phyloP scores from a whole-genome alignment of 2,888 invertebrate species.

The Cryptocephalus moraei region DNA sequence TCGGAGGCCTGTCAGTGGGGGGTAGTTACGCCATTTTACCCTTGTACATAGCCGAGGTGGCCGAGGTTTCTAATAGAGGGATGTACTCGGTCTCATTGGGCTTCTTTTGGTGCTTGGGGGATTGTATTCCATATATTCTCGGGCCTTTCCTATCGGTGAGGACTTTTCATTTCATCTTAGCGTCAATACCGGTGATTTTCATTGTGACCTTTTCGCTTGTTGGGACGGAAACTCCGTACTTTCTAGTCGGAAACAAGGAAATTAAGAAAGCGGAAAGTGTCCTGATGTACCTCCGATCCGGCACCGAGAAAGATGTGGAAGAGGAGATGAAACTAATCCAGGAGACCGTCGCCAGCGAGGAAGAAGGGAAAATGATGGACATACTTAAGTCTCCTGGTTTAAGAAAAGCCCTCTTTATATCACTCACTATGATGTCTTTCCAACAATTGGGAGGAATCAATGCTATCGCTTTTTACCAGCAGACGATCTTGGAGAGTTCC shows the following conservation, averaged over 20 bases:
- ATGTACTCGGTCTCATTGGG: slow-evolving; percentile 56
- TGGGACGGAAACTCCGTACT: slow-evolving; percentile 74
- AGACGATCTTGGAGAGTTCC: slow-evolving; percentile 56
- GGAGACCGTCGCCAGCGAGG: slow-evolving; percentile 35
- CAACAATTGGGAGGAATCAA: slow-evolving; percentile 63
- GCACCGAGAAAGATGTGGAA: slow-evolving; percentile 18
- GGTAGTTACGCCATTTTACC: slow-evolving; percentile 64
- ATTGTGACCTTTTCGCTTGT: slow-evolving; percentile 45
- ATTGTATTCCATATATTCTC: slow-evolving; percentile 55
- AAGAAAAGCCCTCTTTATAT: slow-evolving; percentile 63
- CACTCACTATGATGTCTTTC: slow-evolving; percentile 59
- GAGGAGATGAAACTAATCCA: slow-evolving; percentile 46
- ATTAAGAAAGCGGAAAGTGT: slow-evolving; percentile 47
- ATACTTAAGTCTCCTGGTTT: slow-evolving; percentile 54
- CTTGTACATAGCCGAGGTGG: slow-evolving; percentile 78
- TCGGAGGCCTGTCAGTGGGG: slow-evolving; percentile 54
- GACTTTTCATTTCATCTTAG: slow-evolving; percentile 43
- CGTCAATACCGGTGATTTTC: slow-evolving; percentile 42
- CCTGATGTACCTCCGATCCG: slow-evolving; percentile 53
- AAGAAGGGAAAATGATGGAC: slow-evolving; percentile 40
- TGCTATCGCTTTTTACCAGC: slow-evolving; percentile 35
- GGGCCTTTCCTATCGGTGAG: slow-evolving; percentile 62
- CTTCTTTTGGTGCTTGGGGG: slow-evolving; percentile 58
- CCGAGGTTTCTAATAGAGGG: slow-evolving; percentile 66
- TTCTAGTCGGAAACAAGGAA: slow-evolving; percentile 48